A percentile compares a stretch with the other conserved stretches of the same genome.
phyloP scores from a whole-genome alignment of 1,140 invertebrate genomes.

The Thrips palmi region DNA sequence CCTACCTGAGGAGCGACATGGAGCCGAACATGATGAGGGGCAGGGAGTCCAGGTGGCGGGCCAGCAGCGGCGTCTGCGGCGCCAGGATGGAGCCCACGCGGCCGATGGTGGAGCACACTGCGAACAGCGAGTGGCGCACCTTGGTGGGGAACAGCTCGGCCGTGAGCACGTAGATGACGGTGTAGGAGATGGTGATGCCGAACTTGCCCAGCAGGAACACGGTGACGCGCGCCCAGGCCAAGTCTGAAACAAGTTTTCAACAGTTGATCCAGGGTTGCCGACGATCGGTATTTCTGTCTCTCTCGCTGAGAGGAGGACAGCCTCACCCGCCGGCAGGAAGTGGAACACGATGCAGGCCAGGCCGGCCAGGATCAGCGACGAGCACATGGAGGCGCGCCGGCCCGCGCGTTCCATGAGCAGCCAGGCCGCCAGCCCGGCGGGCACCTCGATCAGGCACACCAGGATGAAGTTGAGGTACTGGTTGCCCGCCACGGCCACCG shows the following conservation, averaged over 20 bases:
- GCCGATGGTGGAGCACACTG: conserved; percentile 44
- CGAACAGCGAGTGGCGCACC: conserved; percentile 37
- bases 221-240: too few relatives aligned
- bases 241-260: too few relatives aligned
- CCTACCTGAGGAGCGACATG: conserved; percentile 34
- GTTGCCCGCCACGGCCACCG: conserved; percentile 13
- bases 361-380: conserved; percentile 14
- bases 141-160: conserved; percentile 49
- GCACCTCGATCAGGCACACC: conserved; percentile 28
- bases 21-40: conserved; percentile 41
- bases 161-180: conserved; percentile 45
- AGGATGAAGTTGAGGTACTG: conserved; percentile 30
- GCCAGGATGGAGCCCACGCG: conserved; percentile 40
- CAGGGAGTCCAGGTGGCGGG: too few relatives aligned
- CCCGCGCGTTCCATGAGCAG: conserved; percentile 12
- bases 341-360: conserved; percentile 14
- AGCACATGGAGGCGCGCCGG: conserved; percentile 11
- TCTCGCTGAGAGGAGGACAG: too few relatives aligned
- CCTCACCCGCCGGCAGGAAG: conserved; percentile 14
- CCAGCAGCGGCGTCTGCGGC: conserved; percentile 42
- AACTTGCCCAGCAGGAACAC: conserved; percentile 55
- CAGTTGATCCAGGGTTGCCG: too few relatives aligned
- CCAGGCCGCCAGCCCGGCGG: conserved; percentile 17
- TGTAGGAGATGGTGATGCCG: conserved; percentile 44
- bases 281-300: too few relatives aligned